These are phyloP conservation scores for Cephalopterus ornatus DNA, from an alignment of 2,113 vertebrate species.

Conservation along the genomic window DNA sequence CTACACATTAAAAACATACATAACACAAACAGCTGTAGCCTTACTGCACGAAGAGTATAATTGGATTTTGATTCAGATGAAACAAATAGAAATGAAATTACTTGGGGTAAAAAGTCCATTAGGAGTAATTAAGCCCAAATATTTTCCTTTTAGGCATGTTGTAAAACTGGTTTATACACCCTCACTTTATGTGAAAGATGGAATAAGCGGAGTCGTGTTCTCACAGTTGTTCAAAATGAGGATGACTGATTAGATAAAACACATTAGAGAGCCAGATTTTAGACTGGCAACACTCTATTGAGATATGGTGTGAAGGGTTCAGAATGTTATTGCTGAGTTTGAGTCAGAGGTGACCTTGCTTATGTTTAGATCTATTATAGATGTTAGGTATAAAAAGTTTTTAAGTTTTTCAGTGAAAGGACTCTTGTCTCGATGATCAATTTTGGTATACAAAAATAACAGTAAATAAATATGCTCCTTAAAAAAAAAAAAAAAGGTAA, in stretches of 20 bases:
- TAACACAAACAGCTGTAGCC: neutral
- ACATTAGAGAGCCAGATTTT: neutral
- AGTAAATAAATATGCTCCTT: neutral
- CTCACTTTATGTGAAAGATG: neutral
- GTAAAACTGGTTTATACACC: neutral
- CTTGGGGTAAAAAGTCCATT: neutral
- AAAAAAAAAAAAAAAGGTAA: neutral
- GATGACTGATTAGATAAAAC: neutral
- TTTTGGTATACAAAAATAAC: neutral
- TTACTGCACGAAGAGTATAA: neutral
- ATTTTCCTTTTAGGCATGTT: neutral
- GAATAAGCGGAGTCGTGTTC: neutral
- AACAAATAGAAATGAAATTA: neutral
- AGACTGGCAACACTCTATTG: neutral
- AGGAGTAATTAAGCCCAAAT: neutral
- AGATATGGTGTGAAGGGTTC: neutral
- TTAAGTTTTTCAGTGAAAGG: neutral
- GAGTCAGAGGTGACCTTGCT: neutral
- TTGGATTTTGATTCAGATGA: neutral
- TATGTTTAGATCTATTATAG: neutral
- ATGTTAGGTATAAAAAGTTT: neutral
- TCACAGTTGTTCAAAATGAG: neutral
- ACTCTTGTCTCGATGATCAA: neutral
- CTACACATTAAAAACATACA: neutral
- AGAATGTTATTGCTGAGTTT: neutral